Conservation (phyloP, 2,888 invertebrate genomes). For the Drosophila buzzatii region DNA sequence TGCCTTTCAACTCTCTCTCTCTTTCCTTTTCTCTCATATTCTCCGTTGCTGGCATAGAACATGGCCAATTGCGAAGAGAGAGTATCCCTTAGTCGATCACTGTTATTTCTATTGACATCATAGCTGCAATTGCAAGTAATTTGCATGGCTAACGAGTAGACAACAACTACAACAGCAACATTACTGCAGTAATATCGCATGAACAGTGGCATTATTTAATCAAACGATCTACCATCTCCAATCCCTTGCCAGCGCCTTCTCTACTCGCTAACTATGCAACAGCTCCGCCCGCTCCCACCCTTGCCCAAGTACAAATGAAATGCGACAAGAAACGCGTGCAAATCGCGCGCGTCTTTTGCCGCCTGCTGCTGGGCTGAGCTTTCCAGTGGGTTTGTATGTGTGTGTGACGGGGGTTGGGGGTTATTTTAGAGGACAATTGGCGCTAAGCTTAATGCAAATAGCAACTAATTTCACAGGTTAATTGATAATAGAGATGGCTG, state of each 20-base stretch:
- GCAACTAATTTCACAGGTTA: constrained; percentile 58
- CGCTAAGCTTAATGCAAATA: constrained; percentile 54
- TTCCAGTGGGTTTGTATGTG: neutral
- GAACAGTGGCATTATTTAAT: constrained; percentile 62
- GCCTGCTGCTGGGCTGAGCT: constrained; percentile 10
- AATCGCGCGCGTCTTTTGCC: constrained; percentile 40
- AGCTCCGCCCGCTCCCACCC: constrained; percentile 1
- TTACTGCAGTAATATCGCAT: constrained; percentile 5
- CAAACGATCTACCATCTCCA: constrained; percentile 7
- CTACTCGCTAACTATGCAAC: neutral
- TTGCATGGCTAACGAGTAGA: constrained; percentile 57
- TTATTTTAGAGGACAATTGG: constrained; percentile 43
- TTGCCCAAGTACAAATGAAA: constrained; percentile 43
- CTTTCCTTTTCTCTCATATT: too few species aligned
- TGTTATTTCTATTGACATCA: neutral
- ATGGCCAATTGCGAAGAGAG: neutral
- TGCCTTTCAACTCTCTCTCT: neutral
- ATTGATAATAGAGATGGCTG: constrained; percentile 34
- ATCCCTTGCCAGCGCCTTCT: neutral
- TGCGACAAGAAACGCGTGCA: constrained; percentile 56
- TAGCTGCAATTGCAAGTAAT: constrained; percentile 61
- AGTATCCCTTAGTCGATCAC: neutral
- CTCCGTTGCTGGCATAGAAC: neutral
- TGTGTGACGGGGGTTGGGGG: neutral
- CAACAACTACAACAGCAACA: neutral